These are phyloP conservation scores for Dicranocentrus wangi DNA, from an alignment of 2,888 invertebrate species.

Conservation along the genomic window DNA sequence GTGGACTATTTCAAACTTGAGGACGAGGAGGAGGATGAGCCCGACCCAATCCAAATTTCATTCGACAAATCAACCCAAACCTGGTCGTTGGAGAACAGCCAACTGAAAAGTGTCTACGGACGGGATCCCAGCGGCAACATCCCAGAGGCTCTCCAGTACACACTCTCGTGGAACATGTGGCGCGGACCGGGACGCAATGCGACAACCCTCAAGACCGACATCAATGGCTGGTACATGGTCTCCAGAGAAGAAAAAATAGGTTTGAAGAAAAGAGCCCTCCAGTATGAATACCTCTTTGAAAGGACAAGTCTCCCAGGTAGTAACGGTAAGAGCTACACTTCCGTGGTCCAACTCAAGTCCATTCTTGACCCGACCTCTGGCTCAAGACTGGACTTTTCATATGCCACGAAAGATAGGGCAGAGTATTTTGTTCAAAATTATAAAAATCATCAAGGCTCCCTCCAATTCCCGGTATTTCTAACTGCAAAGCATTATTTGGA, in stretches of 20 bases:
- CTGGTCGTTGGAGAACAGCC: not conserved
- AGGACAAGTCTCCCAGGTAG: not conserved
- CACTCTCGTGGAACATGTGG: slow-evolving; percentile 12
- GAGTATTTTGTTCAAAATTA: slow-evolving; percentile 8
- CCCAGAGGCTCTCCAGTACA: not conserved
- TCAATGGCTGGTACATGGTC: slow-evolving; percentile 24
- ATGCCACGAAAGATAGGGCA: not conserved
- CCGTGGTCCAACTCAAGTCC: slow-evolving; percentile 1
- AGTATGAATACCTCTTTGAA: not conserved
- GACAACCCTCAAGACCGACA: not conserved
- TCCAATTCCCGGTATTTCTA: slow-evolving; percentile 18
- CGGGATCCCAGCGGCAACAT: not conserved
- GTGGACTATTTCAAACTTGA: not conserved
- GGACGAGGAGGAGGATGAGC: not conserved
- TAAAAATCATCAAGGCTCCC: not conserved
- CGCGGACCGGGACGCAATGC: slow-evolving; percentile 13
- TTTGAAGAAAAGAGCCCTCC: not conserved
- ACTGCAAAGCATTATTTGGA: not conserved
- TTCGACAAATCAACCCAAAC: not conserved
- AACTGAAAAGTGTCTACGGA: not conserved
- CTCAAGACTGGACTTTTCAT: not conserved
- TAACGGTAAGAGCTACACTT: not conserved
- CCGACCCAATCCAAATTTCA: not conserved
- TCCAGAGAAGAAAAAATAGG: slow-evolving; percentile 18
- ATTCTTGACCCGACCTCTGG: not conserved